phyloP scores from a whole-genome alignment of 1,140 invertebrate genomes.

The Papilio dardanus region DNA sequence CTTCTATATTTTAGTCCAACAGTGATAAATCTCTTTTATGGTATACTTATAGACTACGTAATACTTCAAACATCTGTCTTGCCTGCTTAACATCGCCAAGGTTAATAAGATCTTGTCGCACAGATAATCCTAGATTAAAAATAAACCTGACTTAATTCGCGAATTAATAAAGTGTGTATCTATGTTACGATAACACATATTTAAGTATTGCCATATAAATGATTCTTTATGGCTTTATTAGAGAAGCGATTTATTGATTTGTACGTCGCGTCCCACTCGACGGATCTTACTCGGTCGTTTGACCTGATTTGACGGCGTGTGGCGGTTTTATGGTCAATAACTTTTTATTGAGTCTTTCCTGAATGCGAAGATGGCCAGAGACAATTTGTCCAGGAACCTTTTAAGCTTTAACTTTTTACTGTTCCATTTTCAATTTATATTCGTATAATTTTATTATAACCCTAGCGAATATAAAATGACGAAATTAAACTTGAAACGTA shows the following conservation, averaged over 20 bases:
- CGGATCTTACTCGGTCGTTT: constrained; percentile 49
- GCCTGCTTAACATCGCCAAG: not conserved
- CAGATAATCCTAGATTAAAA: constrained; percentile 10
- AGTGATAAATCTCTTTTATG: not conserved
- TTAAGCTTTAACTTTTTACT: constrained; percentile 43
- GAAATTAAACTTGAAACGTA: not conserved
- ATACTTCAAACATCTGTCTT: not conserved
- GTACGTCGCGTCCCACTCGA: constrained; percentile 51
- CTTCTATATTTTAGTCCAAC: not conserved
- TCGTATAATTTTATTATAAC: constrained; percentile 30
- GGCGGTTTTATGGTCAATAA: constrained; percentile 59
- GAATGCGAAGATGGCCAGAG: constrained; percentile 42
- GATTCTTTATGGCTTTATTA: constrained; percentile 41
- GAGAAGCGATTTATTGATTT: constrained; percentile 52
- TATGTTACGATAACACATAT: not conserved
- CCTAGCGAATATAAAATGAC: constrained; percentile 6
- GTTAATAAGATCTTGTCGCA: not conserved
- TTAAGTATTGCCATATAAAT: constrained; percentile 16
- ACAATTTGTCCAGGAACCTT: constrained; percentile 45
- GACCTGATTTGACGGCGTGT: constrained; percentile 56
- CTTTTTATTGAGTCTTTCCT: constrained; percentile 51
- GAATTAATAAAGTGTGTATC: constrained; percentile 1
- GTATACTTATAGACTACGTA: not conserved
- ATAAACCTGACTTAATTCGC: not conserved
- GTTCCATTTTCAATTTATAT: constrained; percentile 42